Evolutionary conservation across 2,797 vertebrate genomes (phyloP).

Genomic region (Nannoperca australis): DNA sequence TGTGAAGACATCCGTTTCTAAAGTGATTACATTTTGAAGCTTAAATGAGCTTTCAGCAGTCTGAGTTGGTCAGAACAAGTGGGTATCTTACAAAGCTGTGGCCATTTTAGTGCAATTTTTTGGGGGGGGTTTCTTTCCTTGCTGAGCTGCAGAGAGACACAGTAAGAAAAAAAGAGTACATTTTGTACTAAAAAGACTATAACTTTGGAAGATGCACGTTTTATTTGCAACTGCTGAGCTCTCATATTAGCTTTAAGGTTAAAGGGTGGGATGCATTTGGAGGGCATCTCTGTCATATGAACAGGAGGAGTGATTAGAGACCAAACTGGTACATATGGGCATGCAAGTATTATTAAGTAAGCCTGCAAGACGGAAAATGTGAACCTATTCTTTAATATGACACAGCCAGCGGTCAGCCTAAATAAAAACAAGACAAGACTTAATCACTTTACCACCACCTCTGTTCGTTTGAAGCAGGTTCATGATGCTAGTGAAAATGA

Average conservation of each 20-base stretch:
- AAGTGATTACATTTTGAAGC: neutral
- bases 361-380: neutral
- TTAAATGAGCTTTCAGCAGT: neutral
- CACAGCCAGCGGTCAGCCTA: neutral
- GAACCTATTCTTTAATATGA: neutral
- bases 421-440: constrained; percentile 13
- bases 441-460: neutral
- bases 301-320: neutral
- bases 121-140: too few species aligned
- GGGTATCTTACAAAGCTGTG: neutral
- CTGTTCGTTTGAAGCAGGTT: constrained; percentile 34
- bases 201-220: neutral
- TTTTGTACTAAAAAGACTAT: neutral
- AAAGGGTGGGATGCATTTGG: neutral
- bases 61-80: neutral
- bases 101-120: too few species aligned
- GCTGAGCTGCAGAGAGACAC: neutral
- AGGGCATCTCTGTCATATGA: neutral
- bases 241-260: neutral
- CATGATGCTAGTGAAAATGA: constrained; percentile 37
- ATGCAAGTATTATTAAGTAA: neutral
- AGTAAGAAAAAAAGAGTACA: neutral
- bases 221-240: neutral
- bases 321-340: neutral
- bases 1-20: neutral